Evolutionary conservation across 1,140 invertebrate species (phyloP), one percentile per base, ranked within the genome.

Genomic region (Danaus plexippus): DNA sequence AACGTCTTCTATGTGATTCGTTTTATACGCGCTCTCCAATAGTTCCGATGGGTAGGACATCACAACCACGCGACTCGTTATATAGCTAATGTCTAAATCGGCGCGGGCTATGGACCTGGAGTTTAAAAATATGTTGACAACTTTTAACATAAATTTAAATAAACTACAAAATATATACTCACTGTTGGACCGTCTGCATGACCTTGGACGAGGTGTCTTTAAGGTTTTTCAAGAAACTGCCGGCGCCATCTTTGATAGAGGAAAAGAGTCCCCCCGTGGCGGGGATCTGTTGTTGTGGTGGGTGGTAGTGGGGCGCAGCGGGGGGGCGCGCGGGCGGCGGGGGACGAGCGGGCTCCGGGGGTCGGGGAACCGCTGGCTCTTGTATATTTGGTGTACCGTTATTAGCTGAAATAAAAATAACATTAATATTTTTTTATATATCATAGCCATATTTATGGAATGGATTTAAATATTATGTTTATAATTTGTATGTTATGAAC

Each of bases 181-280:
- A 95, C 94, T 96, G 95, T 78, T 97, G 96, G 48, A 98, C 95
- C 32, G 96, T 95, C 76, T 98, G 96, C 92, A 98, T 97, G 11
- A 99, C 95, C 90, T 97, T 98, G 11, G 92, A 94, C 8, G 97
- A 98, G 1, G 97, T 98, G 74, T 99, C 97, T 80, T 97, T 98
- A 11, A 99, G 88, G 78, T 98, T 98, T 67, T 97, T 97, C 45
- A 98, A 88, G 64, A 97, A 92, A 71, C 91, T 95, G 11, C 94
- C 95, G 41, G 95, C 94, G 47, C 94, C 94, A 22, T 94, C 95
- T 69, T 91, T 92, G 4, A 96, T 88, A 0, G 94, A 94, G 9
- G 94, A 95, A 71, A 96, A 94, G 10, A 96, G 75, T 32, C 94
- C 92, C 11, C 90, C 89, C 64, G 88, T 59, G 69, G 65, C 58